Evolutionary conservation across 2,888 invertebrate genomes (phyloP).

Genomic region (Erynnis tages): DNA sequence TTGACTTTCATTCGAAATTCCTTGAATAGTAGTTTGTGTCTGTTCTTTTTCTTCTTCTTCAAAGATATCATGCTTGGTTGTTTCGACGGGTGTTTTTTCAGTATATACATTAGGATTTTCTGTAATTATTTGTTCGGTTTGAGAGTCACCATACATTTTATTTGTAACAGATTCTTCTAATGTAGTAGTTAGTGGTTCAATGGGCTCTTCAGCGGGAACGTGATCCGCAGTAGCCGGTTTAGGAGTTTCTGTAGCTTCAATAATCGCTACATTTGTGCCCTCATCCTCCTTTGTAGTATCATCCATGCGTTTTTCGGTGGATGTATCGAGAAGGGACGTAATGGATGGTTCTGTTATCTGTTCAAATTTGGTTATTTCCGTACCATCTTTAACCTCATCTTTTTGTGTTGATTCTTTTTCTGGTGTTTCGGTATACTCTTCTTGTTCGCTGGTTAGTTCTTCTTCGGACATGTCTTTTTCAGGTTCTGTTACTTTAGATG

Average conservation of each 20-base stretch:
- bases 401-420: slow-evolving; percentile 10
- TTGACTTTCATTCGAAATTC: slow-evolving; percentile 8
- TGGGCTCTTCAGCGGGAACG: slow-evolving; percentile 1
- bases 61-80: not conserved
- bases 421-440: slow-evolving; percentile 28
- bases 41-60: slow-evolving; percentile 2
- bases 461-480: slow-evolving; percentile 20
- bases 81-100: slow-evolving; percentile 16
- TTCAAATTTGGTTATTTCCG: slow-evolving; percentile 14
- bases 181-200: slow-evolving; percentile 1
- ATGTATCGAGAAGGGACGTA: slow-evolving; percentile 2
- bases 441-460: slow-evolving; percentile 23
- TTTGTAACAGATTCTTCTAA: slow-evolving; percentile 18
- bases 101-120: slow-evolving; percentile 25
- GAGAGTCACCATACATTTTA: slow-evolving; percentile 17
- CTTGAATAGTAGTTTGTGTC: not conserved
- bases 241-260: not conserved
- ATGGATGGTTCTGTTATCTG: slow-evolving; percentile 16
- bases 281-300: not conserved
- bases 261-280: not conserved
- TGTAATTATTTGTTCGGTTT: slow-evolving; percentile 10
- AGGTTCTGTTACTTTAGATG: not conserved
- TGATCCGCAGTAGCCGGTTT: not conserved
- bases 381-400: not conserved
- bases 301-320: slow-evolving; percentile 10